Base-by-base conservation (phyloP, 2,797 vertebrate genomes). In the Gephyroberyx darwinii region DNA sequence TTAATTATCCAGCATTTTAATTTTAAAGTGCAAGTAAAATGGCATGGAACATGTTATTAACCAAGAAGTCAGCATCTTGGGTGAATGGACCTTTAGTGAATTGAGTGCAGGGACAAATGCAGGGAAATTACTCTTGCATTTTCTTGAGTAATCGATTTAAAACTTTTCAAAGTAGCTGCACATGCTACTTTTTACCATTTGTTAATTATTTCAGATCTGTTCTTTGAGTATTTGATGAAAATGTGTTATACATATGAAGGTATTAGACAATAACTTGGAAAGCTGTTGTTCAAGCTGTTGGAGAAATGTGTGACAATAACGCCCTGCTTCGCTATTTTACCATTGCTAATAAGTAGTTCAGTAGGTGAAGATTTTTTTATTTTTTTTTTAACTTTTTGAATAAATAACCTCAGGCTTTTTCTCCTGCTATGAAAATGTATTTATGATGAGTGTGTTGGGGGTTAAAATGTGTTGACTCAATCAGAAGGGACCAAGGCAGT, bases 341-440 rank as follows among this genome's bases (percentile, higher is more conserved):
- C 33, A 9, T n/a, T 20, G 22, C 10, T 19, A 37, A 37, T 37
- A 9, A 37, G 52, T 26, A 5, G 9, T 53, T 53, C 10, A 26
- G 20, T 53, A 53, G 1, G 43, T 3, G 5, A 4, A 30, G 9
- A 3, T 5, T 53, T 12, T 30, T 53, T 10, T 52, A 22, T 13
- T 54, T 13, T 54, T 5, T 31, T 53, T 20, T 47, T 52, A 10
- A 58, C 9, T 54, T 4, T 2, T 71, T 7, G 51, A 69, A 53
- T 39, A 39, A 82, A 57, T 50, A 39, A 50, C 12, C 7, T 47
- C 3, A 19, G 13, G 8, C 43, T 74, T 26, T 19, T 45, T 66
- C 37, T 68, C 22, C 35, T 30, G 16, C 4, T 17, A 13, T 56
- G 51, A 7, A 57, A 10, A 5, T 22, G 4, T 9, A 6, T 76